Base-by-base conservation (phyloP, 1,140 invertebrate genomes). In the Hypsibius dujardini region DNA sequence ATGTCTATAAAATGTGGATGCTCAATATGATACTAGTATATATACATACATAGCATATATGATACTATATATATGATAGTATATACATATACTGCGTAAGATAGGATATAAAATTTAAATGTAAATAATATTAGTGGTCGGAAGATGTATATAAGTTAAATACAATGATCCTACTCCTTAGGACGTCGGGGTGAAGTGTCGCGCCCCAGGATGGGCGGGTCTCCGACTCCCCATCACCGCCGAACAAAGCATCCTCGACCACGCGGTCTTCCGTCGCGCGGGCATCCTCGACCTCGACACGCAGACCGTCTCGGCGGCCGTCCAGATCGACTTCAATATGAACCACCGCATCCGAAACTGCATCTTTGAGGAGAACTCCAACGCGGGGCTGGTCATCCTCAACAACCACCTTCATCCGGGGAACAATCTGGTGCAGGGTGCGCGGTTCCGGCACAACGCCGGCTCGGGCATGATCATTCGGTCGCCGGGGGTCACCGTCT, bases 271-370 rank as follows among this genome's bases (percentile, higher is more conserved):
- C 70, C 90, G 95, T 80, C 88, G 87, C 79, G 91, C 94, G 2
- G 95, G 95, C 0, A 82, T 98, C 0, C 82, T 96, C 28, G 95
- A 98, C 82, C 95, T 94, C 77, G 85, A 88, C 0, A 92, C 88
- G 0, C 88, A 90, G 79, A 78, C 84, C 1, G 96, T 97, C 75
- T 92, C 90, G 77, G 89, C 78, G 80, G 95, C 94, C 0, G 79
- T 98, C 1, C 92, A 95, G 82, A 89, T 98, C 72, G 95, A 98
- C 80, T 95, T 97, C 79, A 90, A 92, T 70, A 85, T 89, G 71
- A 93, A 98, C 77, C 87, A 89, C 46, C 82, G 78, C 69, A 76
- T 97, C 73, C 87, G 92, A 76, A 88, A 88, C 74, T 84, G 95
- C 1, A 84, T 85, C 75, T 81, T 95, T 1, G 80, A 84, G 0